Percentiles rank a stretch among this genome's conserved stretches.
phyloP scores from a whole-genome alignment of 1,140 invertebrate species.

The Pachyrhynchus sulphureomaculatus region DNA sequence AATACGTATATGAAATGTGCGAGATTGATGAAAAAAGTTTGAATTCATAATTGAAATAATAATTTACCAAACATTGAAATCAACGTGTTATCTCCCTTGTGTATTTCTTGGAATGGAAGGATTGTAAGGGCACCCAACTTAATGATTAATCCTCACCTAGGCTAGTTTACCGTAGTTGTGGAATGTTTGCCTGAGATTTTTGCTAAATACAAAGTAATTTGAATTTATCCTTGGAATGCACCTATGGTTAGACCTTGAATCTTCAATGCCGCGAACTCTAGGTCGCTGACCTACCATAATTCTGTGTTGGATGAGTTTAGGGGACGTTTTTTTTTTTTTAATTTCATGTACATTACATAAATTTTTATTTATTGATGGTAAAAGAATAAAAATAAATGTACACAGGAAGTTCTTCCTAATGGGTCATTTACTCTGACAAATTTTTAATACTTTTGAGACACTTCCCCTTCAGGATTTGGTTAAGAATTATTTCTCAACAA shows the following conservation, averaged over 20 bases:
- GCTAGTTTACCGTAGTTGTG: not conserved
- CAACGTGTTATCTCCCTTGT: not conserved
- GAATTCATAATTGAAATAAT: too few relatives aligned
- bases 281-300: conserved; percentile 27
- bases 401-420: too few relatives aligned
- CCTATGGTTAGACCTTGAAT: conserved; percentile 25
- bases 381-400: too few relatives aligned
- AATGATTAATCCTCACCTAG: not conserved
- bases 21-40: not conserved
- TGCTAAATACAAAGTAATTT: conserved; percentile 3
- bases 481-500: too few relatives aligned
- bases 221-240: conserved; percentile 27
- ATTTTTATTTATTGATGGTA: not conserved
- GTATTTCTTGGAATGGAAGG: not conserved
- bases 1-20: not conserved
- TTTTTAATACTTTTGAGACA: too few relatives aligned
- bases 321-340: conserved; percentile 12
- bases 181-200: conserved; percentile 3
- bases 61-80: too few relatives aligned
- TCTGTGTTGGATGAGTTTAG: conserved; percentile 21
- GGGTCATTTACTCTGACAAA: too few relatives aligned
- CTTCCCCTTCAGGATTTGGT: too few relatives aligned
- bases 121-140: too few relatives aligned
- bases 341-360: not conserved
- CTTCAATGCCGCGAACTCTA: conserved; percentile 14